A percentile compares a stretch with the other conserved stretches of the same genome.
phyloP scores from a whole-genome alignment of 64 coral and sea anemone species.

The Trachythela sp. region DNA sequence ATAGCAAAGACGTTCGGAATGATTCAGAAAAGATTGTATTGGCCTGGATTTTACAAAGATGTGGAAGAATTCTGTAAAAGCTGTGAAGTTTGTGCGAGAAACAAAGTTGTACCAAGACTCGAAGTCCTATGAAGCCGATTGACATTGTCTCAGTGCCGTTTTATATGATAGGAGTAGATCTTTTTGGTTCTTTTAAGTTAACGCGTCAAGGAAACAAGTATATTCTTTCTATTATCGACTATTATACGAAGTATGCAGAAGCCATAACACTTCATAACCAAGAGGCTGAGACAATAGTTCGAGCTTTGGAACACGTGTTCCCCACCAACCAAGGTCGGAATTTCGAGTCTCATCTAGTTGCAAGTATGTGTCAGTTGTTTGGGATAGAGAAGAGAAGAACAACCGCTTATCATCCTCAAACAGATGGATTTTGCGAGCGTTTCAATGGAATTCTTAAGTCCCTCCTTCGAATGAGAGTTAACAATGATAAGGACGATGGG shows the following conservation, averaged over 20 bases:
- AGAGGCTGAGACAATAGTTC: neutral
- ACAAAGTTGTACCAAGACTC: neutral
- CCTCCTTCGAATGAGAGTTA: neutral
- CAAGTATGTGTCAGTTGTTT: neutral
- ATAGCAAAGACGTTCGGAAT: neutral
- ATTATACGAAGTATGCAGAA: slow-evolving; percentile 22
- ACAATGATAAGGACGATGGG: neutral
- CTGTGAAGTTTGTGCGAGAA: neutral
- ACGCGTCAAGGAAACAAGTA: slow-evolving; percentile 28
- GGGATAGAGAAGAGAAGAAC: slow-evolving; percentile 15
- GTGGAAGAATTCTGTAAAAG: neutral
- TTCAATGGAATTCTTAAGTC: neutral
- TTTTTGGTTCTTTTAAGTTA: slow-evolving; percentile 6
- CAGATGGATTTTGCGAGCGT: neutral
- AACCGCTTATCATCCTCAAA: neutral
- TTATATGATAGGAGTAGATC: neutral
- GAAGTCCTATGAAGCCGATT: neutral
- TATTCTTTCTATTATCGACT: slow-evolving; percentile 16
- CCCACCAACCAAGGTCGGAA: neutral
- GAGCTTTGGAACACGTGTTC: neutral
- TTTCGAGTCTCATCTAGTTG: neutral
- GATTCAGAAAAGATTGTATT: neutral
- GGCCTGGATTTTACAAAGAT: neutral
- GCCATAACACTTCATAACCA: slow-evolving; percentile 13
- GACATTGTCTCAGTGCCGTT: neutral